Conservation (phyloP, 2,888 invertebrate genomes). For the Drosophila subquinaria region DNA sequence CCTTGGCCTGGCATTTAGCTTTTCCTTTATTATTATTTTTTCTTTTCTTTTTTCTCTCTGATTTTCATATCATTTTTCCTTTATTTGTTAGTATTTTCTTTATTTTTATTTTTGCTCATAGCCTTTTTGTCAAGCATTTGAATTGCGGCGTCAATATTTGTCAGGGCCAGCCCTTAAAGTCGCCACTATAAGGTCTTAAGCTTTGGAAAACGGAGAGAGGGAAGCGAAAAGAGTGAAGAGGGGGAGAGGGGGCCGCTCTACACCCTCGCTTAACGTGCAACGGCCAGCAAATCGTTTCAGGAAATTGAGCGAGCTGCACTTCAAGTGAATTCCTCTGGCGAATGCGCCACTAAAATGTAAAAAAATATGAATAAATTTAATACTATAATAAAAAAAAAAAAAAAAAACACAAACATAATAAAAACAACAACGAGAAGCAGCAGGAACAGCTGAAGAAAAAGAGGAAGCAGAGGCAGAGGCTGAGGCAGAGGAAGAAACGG, state of each 20-base stretch:
- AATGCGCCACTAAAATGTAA: slow-evolving; percentile 52
- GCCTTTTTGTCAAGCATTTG: slow-evolving; percentile 62
- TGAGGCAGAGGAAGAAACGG: slow-evolving; percentile 38
- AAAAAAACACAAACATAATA: slow-evolving; percentile 8
- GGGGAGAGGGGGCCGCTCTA: neutral
- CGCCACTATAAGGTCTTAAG: slow-evolving; percentile 20
- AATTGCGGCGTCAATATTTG: slow-evolving; percentile 71
- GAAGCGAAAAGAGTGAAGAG: neutral
- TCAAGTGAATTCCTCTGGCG: slow-evolving; percentile 51
- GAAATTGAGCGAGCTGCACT: slow-evolving; percentile 75
- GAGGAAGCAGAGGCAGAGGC: slow-evolving; percentile 2
- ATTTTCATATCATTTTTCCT: slow-evolving; percentile 8
- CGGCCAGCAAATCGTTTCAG: slow-evolving; percentile 69
- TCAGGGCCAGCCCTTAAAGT: slow-evolving; percentile 44
- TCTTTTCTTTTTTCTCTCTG: slow-evolving; percentile 22
- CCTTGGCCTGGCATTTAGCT: slow-evolving; percentile 38
- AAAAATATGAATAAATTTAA: slow-evolving; percentile 73
- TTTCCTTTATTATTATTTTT: slow-evolving; percentile 41
- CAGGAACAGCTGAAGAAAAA: slow-evolving; percentile 2
- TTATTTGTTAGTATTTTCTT: neutral
- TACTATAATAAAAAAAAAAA: slow-evolving; percentile 30
- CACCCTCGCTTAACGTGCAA: slow-evolving; percentile 41
- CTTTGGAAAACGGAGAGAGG: no score
- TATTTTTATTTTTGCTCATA: slow-evolving; percentile 8
- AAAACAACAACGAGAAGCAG: slow-evolving; percentile 4